phyloP scores from a whole-genome alignment of 2,888 invertebrate genomes.

The Notocelia uddmanniana region DNA sequence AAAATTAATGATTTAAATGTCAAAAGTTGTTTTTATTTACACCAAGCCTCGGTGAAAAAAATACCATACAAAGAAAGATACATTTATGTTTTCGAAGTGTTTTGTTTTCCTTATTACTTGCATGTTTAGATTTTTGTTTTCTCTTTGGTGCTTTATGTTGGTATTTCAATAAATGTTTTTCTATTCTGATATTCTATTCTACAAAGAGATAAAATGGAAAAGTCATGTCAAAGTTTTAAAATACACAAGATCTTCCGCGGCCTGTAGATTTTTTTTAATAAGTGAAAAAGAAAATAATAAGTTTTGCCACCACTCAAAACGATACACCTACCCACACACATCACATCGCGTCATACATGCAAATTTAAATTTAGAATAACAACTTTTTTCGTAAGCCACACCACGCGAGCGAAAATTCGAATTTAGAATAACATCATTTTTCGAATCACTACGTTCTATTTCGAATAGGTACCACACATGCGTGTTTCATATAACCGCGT shows the following conservation, averaged over 20 bases:
- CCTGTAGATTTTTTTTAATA: not conserved
- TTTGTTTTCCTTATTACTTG: too few relatives aligned
- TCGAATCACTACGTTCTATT: too few relatives aligned
- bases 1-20: too few relatives aligned
- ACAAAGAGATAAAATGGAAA: too few relatives aligned
- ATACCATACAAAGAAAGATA: too few relatives aligned
- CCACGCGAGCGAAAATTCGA: conserved; percentile 49
- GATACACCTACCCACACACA: not conserved
- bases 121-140: too few relatives aligned
- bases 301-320: conserved; percentile 21
- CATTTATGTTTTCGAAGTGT: too few relatives aligned
- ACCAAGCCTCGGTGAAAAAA: too few relatives aligned
- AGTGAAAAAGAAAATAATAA: not conserved
- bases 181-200: too few relatives aligned
- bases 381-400: conserved; percentile 26
- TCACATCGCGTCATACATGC: conserved; percentile 44
- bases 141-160: too few relatives aligned
- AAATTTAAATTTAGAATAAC: conserved; percentile 43
- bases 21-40: too few relatives aligned
- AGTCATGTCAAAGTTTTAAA: not conserved
- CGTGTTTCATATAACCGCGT: conserved; percentile 47
- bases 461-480: conserved; percentile 40
- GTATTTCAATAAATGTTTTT: too few relatives aligned
- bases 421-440: conserved; percentile 46
- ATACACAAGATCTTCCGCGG: not conserved